These are phyloP conservation scores for Gracilinanus agilis DNA, from an alignment of 2,113 vertebrate species.

Conservation along the genomic window DNA sequence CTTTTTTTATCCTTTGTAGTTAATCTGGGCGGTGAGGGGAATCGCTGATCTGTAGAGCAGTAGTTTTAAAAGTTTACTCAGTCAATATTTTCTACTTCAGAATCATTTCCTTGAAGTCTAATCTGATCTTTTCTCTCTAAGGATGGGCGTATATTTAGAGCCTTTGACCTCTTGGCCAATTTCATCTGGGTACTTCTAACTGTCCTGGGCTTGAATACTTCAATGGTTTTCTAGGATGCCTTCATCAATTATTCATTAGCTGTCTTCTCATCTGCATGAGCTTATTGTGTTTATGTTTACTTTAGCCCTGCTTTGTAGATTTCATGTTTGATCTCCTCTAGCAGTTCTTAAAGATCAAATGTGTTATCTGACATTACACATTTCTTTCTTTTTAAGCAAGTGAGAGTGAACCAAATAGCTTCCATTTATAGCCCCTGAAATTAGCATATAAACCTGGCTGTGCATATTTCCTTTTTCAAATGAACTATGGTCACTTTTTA, in stretches of 20 bases:
- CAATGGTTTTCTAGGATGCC: constrained; percentile 28
- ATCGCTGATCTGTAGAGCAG: neutral
- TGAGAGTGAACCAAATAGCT: constrained; percentile 31
- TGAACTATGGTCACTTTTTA: constrained; percentile 31
- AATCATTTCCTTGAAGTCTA: neutral
- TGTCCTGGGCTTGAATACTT: constrained; percentile 41
- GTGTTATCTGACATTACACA: constrained; percentile 20
- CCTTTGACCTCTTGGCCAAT: constrained; percentile 31
- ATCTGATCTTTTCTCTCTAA: neutral
- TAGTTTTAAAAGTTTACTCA: neutral
- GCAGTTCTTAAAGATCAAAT: constrained; percentile 45
- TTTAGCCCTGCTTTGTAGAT: constrained; percentile 47
- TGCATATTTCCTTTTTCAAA: constrained; percentile 47
- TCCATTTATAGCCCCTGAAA: constrained; percentile 50
- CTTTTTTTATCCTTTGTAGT: neutral
- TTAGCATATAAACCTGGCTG: neutral
- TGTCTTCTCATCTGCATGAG: constrained; percentile 55
- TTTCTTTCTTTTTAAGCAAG: constrained; percentile 19
- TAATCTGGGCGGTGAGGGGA: neutral
- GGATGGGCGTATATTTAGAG: constrained; percentile 32
- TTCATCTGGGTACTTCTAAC: constrained; percentile 56
- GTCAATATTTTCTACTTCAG: neutral
- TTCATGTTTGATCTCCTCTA: constrained; percentile 52
- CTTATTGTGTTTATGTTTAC: constrained; percentile 52
- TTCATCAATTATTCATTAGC: constrained; percentile 65